Evolutionary conservation across 2,888 invertebrate genomes (phyloP), one percentile per base, ranked within the genome.

Genomic region (Ichneumon xanthorius): DNA sequence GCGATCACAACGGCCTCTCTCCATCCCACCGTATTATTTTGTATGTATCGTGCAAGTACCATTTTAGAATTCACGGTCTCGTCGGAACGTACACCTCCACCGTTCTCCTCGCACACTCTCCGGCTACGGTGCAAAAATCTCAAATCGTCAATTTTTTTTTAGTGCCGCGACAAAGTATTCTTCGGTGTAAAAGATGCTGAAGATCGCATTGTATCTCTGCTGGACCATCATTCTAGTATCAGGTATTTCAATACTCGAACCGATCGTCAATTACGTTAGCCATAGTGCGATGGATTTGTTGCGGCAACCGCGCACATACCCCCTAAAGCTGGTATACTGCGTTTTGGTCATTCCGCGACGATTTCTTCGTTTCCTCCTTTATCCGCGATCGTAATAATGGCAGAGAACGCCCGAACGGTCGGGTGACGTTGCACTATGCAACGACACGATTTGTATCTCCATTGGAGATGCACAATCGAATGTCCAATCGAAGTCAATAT

Each of bases 11-110:
- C 63, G 63, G 63, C 63, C 63, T 63, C 63, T 63, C 63, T 63
- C 63, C 16, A 30, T 14, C 6, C 63, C 63, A n/a, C 33, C n/a
- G 33, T 33, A 63, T 63, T 63, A 63, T 63, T 63, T 63, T 63
- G 63, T 63, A 33, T 33, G 63, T 30, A 30, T 30, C 30, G 30
- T 33, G 30, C 63, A 6, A 30, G 63, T 30, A 63, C 80, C 82
- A 85, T 85, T 80, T 70, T 85, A 76, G 76, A 72, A 82, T 80
- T 67, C 80, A 77, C 85, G 76, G 80, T 82, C 85, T 80, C 80
- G 63, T 77, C 76, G 82, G 63, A 76, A 73, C 82, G 63, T 80
- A 80, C 82, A 78, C 73, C 79, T 77, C 50, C 73, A 37, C 48
- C 71, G 76, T 77, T 72, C 67, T 53, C 65, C 22, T 70, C 45